Evolutionary conservation across 2,797 vertebrate species (phyloP), one percentile per base, ranked within the genome.

Genomic region (Hipposideros larvatus): DNA sequence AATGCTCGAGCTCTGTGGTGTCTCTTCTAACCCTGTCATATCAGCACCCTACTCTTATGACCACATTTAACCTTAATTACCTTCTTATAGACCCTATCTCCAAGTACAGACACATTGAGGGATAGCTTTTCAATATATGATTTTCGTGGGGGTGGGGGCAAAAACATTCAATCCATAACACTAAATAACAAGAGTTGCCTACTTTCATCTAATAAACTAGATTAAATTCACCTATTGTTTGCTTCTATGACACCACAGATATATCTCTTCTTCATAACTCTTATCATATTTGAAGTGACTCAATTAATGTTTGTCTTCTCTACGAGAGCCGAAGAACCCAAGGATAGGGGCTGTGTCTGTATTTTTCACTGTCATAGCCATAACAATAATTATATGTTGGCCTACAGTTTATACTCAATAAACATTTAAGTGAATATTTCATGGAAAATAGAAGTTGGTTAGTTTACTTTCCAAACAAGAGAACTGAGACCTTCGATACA

Each of bases 401-500:
- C 34, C 34, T 43, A 61, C 3, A 79, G 7, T 79, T 96, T 89
- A 48, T 75, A 74, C 9, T 82, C 34, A 80, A 46, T 82, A 83
- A 91, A 87, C 86, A 85, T 77, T 51, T 66, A 22, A 78, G n/a
- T 74, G 9, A 68, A 1, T 87, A 34, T 89, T 90, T 90, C 15
- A 55, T 77, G 61, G 57, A 82, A 77, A 43, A 43, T 41, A 74
- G 26, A 9, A 59, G 11, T 71, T 70, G 70, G 71, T 57, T 83
- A 51, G 21, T 88, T 96, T 68, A 57, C 71, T 91, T 70, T 88
- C 11, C 37, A 70, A 90, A 77, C 4, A 87, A 90, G 28, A 70
- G 11, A 46, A 80, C 75, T 68, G 74, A 92, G 41, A 74, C 2
- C 3, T 86, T 87, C 82, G 8, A 24, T 15, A 57, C 77, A 34